Evolutionary conservation across 2,888 invertebrate species (phyloP).

Genomic region (Plutella xylostella): DNA sequence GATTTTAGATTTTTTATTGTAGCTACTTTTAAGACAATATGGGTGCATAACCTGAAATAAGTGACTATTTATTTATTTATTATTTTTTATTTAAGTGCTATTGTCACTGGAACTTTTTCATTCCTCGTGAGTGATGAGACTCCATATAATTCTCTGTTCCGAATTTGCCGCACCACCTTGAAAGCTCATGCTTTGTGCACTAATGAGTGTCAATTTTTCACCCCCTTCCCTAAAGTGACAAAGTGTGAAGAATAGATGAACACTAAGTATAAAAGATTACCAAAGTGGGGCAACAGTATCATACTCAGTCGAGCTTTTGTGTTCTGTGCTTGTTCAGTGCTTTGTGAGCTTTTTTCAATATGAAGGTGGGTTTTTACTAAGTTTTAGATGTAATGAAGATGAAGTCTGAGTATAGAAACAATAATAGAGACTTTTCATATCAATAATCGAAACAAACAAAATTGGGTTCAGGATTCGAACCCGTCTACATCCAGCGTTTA

Average conservation of each 20-base stretch:
- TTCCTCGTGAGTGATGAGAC: too few species aligned
- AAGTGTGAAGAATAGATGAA: neutral
- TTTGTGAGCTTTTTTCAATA: conserved; percentile 20
- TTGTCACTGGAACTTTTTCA: too few species aligned
- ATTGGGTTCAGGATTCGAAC: neutral
- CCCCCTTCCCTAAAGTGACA: conserved; percentile 33
- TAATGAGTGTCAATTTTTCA: conserved; percentile 53
- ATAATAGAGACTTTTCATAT: neutral
- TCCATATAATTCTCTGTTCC: neutral
- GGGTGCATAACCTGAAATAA: neutral
- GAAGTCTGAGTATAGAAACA: too few species aligned
- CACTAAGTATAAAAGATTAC: conserved; percentile 41
- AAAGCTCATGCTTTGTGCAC: conserved; percentile 43
- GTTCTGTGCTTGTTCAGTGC: conserved; percentile 19
- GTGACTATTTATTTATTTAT: neutral
- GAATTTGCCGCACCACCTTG: conserved; percentile 36
- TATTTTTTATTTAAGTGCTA: too few species aligned
- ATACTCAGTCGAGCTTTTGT: conserved; percentile 10
- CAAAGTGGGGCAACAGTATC: conserved; percentile 16
- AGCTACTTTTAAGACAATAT: too few species aligned
- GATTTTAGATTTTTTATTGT: too few species aligned
- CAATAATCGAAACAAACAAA: neutral
- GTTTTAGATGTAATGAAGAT: conserved; percentile 3
- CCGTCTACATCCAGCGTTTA: too few species aligned
- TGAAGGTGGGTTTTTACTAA: conserved; percentile 27